Percentiles rank a stretch among this genome's conserved stretches.
Evolutionary conservation across 2,113 vertebrate species (phyloP).

Genomic region (Chionis minor): DNA sequence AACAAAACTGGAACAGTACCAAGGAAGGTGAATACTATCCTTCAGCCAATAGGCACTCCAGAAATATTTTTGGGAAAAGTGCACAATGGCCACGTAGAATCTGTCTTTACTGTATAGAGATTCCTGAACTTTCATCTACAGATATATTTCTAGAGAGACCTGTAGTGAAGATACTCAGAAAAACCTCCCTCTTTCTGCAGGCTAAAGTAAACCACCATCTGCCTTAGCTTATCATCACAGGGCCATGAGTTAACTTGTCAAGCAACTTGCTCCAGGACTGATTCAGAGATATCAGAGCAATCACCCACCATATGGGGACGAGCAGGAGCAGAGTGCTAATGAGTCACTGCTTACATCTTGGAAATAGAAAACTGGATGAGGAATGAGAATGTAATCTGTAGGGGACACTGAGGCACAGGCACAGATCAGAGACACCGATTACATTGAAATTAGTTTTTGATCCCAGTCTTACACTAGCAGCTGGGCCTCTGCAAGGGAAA

Average conservation of each 20-base stretch:
- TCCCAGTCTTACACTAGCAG: neutral
- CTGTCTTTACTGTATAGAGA: neutral
- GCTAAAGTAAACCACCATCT: neutral
- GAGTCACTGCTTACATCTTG: neutral
- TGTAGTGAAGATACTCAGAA: neutral
- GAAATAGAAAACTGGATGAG: neutral
- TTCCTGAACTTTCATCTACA: neutral
- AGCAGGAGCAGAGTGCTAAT: neutral
- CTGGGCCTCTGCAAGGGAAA: neutral
- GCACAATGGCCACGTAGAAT: neutral
- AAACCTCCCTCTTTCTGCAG: neutral
- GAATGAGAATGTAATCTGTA: neutral
- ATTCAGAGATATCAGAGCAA: neutral
- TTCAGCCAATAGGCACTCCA: neutral
- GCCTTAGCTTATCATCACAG: neutral
- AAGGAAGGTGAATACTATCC: neutral
- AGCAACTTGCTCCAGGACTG: neutral
- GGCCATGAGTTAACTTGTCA: neutral
- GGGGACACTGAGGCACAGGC: neutral
- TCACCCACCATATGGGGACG: no score
- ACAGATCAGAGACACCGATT: neutral
- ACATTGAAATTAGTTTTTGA: neutral
- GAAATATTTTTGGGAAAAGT: neutral
- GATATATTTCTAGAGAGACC: neutral
- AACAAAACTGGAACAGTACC: neutral